Percentiles rank a stretch among this genome's conserved stretches.
Conservation (phyloP, 2,797 vertebrate species). For the Sphenopsis melanotis region DNA sequence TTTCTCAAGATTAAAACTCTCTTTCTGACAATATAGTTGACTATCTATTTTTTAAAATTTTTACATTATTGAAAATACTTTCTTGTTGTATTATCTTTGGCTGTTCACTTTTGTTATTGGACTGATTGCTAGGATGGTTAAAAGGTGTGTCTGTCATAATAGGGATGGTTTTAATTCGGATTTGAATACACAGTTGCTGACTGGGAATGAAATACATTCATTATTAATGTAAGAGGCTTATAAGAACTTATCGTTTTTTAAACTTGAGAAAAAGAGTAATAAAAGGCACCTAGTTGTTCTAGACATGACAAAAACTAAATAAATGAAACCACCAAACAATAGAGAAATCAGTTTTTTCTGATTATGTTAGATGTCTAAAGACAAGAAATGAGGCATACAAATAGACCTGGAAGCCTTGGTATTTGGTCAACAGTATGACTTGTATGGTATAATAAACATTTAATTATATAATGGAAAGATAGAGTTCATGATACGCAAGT, state of each 20-base stretch:
- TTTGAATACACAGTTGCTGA: neutral
- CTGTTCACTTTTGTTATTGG: neutral
- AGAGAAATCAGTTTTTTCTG: neutral
- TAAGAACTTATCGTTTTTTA: neutral
- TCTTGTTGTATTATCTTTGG: neutral
- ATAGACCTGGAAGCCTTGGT: neutral
- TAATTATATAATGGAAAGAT: neutral
- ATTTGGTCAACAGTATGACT: neutral
- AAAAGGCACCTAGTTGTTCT: neutral
- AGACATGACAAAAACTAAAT: neutral
- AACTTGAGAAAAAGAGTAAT: neutral
- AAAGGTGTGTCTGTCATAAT: neutral
- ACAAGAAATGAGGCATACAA: neutral
- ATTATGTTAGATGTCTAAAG: neutral
- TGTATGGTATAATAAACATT: neutral
- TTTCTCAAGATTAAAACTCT: neutral
- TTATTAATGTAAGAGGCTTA: neutral
- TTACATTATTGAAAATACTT: neutral
- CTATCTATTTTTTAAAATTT: neutral
- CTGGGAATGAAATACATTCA: neutral
- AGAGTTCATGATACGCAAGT: neutral
- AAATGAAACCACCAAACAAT: neutral
- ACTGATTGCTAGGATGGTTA: neutral
- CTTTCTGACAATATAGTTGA: neutral
- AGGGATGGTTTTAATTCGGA: neutral